phyloP scores from a whole-genome alignment of 1,140 invertebrate species.

The Bombus pascuorum region DNA sequence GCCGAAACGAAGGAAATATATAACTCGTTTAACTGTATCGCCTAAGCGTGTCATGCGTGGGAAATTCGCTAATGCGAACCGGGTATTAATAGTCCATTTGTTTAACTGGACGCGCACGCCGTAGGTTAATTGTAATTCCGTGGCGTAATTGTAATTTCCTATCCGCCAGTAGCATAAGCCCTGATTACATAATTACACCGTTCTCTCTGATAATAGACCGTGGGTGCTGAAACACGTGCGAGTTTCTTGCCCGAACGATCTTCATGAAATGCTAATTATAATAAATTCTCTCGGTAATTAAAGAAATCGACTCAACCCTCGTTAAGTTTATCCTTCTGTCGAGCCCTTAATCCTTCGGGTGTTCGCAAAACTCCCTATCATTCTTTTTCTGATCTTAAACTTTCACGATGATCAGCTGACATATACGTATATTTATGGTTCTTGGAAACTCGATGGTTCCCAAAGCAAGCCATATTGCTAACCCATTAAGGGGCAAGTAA shows the following conservation, averaged over 20 bases:
- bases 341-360: not conserved
- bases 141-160: conserved; percentile 36
- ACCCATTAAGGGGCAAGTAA: too few relatives aligned
- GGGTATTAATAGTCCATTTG: conserved; percentile 1
- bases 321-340: too few relatives aligned
- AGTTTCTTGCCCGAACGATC: too few relatives aligned
- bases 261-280: too few relatives aligned
- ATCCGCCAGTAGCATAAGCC: not conserved
- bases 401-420: too few relatives aligned
- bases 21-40: not conserved
- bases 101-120: conserved; percentile 6
- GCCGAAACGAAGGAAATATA: not conserved
- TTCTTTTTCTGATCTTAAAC: not conserved
- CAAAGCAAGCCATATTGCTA: too few relatives aligned
- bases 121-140: conserved; percentile 2
- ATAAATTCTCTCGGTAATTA: not conserved
- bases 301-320: too few relatives aligned
- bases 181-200: conserved; percentile 29
- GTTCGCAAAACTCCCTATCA: not conserved
- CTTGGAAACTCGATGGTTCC: too few relatives aligned
- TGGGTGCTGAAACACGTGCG: too few relatives aligned
- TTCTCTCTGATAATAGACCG: too few relatives aligned
- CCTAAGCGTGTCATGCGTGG: too few relatives aligned
- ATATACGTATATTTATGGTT: too few relatives aligned
- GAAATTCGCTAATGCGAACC: not conserved